Percentiles rank a stretch among this genome's conserved stretches.
Evolutionary conservation across 2,888 invertebrate species (phyloP).

Genomic region (Bruchidius siliquastri): DNA sequence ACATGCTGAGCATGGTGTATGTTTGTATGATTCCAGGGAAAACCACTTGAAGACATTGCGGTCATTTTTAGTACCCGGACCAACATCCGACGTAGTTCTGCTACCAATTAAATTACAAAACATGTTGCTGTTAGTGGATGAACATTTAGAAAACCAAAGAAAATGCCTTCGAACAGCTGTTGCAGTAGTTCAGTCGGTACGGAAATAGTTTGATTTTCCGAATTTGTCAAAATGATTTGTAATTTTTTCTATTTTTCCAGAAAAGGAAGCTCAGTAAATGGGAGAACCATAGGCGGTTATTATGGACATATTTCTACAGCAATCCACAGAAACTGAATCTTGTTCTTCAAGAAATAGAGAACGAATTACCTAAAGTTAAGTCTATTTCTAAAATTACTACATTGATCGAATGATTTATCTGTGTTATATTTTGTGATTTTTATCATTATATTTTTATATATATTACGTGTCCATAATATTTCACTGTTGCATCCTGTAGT

Average conservation of each 20-base stretch:
- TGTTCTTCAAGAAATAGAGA: background rate
- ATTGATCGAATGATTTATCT: background rate
- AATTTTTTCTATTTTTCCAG: background rate
- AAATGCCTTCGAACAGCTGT: background rate
- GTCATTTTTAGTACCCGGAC: background rate
- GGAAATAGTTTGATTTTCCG: background rate
- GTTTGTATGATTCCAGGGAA: background rate
- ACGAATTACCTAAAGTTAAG: background rate
- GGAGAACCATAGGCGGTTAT: background rate
- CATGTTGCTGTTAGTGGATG: background rate
- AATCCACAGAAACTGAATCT: background rate
- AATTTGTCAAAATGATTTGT: too few species aligned
- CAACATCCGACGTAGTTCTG: background rate
- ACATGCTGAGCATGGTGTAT: too few species aligned
- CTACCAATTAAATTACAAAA: background rate
- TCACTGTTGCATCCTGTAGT: too few species aligned
- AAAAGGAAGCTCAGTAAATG: background rate
- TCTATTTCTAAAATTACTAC: background rate
- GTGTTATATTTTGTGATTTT: background rate
- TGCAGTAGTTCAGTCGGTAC: background rate
- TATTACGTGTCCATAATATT: too few species aligned
- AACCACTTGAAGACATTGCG: background rate
- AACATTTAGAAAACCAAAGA: background rate
- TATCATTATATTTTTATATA: background rate
- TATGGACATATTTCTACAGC: background rate